Base-by-base conservation (phyloP, 2,797 vertebrate species). In the Chelidonichthys spinosus region DNA sequence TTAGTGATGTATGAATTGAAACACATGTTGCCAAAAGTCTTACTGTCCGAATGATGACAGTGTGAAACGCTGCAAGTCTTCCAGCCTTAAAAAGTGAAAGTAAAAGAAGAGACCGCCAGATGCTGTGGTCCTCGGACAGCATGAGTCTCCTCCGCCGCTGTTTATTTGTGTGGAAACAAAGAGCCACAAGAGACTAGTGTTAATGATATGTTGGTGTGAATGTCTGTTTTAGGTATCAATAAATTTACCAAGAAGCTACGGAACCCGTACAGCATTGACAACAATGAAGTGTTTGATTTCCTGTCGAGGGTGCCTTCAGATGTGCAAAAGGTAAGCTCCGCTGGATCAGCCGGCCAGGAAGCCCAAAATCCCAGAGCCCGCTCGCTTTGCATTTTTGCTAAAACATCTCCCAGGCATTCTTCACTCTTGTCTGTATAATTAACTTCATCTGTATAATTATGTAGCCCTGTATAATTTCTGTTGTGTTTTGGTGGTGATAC, bases 221-320 rank as follows among this genome's bases (percentile, higher is more conserved):
- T 89, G 73, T 86, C 74, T 86, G 79, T 25, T 89, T 87, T 85
- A 99, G 98, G 98, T 86, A 96, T 99, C 94, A 96, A 99, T 95
- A 99, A 99, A 95, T 99, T 99, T 92, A 99, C 98, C 79, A 99
- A 99, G 96, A 99, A 96, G 92, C 92, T 99, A 78, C 95, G 97
- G 90, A 98, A 97, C 88, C 98, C 97, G n/a, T 98, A 97, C 37
- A 92, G 96, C 92, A 96, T 99, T 9, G 95, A 99, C 90, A 99
- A 96, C 94, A 99, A 97, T 76, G 97, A 99, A 86, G 90, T 99
- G 63, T 93, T 99, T 79, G 97, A 99, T 93, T 99, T 99, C 94
- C 97, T 99, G 93, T 94, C 95, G 90, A 96, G 98, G 93, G 96
- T 98, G 73, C 98, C 98, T 69, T 99, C 98, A 85, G 98, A 99